Evolutionary conservation across 2,797 vertebrate species (phyloP).

Genomic region (Pygocentrus nattereri): DNA sequence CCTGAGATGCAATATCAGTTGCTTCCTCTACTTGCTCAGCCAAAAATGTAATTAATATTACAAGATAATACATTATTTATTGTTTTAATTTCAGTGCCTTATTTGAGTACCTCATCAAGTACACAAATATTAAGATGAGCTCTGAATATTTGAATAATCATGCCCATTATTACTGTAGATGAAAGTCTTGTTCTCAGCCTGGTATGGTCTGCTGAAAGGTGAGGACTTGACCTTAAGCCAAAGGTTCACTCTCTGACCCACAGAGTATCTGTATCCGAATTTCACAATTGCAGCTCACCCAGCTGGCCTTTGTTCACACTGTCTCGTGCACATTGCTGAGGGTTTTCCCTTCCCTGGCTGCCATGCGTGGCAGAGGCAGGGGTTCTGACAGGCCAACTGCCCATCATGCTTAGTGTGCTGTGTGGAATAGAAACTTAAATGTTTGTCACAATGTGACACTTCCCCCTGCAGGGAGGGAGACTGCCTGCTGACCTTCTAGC

Average conservation of each 20-base stretch:
- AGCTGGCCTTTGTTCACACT: constrained; percentile 26
- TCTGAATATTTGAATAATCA: neutral
- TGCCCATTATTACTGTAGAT: neutral
- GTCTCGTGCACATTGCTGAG: neutral
- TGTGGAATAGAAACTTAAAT: constrained; percentile 52
- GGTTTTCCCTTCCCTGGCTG: neutral
- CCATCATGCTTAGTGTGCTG: constrained; percentile 38
- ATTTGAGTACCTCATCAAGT: neutral
- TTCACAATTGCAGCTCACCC: constrained; percentile 23
- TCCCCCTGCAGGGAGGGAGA: constrained; percentile 23
- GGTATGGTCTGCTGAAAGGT: neutral
- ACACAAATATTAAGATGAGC: neutral
- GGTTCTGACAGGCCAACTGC: constrained; percentile 31
- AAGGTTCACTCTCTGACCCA: constrained; percentile 12
- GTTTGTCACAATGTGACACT: constrained; percentile 42
- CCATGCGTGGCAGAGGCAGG: constrained; percentile 4
- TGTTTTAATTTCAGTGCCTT: neutral
- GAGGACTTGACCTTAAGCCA: neutral
- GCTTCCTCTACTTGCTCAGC: too few relatives aligned
- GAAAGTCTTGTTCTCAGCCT: neutral
- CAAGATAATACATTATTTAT: too few relatives aligned
- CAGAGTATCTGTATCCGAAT: constrained; percentile 20
- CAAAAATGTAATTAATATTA: too few relatives aligned
- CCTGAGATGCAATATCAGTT: too few relatives aligned
- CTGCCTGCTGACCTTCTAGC: constrained; percentile 44